These are phyloP conservation scores for Petrocephalus microphthalmus DNA, from an alignment of 2,113 vertebrate species.

Conservation along the genomic window DNA sequence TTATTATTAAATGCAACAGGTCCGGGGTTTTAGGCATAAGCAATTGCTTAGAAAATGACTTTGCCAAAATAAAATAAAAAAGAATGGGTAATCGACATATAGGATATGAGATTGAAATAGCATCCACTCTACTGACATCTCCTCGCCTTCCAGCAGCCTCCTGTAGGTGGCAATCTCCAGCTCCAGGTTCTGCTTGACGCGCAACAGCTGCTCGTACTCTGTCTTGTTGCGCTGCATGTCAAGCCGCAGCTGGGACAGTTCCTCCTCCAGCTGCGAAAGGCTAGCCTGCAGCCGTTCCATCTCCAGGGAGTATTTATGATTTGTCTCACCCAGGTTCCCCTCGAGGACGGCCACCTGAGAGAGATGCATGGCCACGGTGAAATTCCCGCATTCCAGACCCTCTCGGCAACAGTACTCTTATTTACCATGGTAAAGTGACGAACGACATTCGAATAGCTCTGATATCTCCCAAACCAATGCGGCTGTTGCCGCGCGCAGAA, in stretches of 20 bases:
- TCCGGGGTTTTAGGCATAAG: neutral
- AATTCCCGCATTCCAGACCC: neutral
- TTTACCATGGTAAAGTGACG: neutral
- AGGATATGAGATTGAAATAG: neutral
- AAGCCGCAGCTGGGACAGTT: slow-evolving; percentile 61
- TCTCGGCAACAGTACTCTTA: neutral
- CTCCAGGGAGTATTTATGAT: slow-evolving; percentile 57
- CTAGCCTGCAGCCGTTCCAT: slow-evolving; percentile 60
- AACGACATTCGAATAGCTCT: neutral
- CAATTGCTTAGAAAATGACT: neutral
- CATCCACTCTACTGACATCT: slow-evolving; percentile 44
- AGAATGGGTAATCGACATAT: neutral
- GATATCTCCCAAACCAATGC: neutral
- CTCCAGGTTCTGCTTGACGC: slow-evolving; percentile 70
- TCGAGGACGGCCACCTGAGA: slow-evolving; percentile 59
- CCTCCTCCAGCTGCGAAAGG: slow-evolving; percentile 61
- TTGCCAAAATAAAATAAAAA: neutral
- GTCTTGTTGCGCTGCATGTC: slow-evolving; percentile 68
- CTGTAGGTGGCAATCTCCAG: slow-evolving; percentile 73
- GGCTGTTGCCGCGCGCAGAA: neutral
- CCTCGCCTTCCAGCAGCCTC: slow-evolving; percentile 68
- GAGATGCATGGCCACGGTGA: neutral
- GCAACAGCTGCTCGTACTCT: slow-evolving; percentile 69
- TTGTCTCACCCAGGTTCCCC: slow-evolving; percentile 56
- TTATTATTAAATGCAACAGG: neutral